Evolutionary conservation across 2,113 vertebrate species (phyloP), one percentile per base, ranked within the genome.

Genomic region (Rhinopomastus cyanomelas): DNA sequence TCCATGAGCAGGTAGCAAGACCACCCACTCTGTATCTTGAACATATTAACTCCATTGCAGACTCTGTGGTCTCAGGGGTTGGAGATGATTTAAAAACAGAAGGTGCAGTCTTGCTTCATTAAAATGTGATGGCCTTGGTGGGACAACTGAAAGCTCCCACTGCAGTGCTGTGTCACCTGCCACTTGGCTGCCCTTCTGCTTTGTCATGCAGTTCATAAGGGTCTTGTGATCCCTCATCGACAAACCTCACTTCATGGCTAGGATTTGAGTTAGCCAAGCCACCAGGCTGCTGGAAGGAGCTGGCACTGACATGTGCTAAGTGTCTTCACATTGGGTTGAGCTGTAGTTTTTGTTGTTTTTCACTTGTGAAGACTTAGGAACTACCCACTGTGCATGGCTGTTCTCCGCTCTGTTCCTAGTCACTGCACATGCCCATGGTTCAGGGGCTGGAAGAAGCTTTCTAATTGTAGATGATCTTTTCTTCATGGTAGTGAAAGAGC

Each of bases 91-190:
- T 52, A 62, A 13, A 78, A 36, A 42, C 21, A 67, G 4, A 18
- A 30, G 77, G n/a, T 11, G n/a, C 44, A 16, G 21, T 42, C 12
- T 51, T 36, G 23, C 22, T 22, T 62, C 0, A 0, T 55, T 57
- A 59, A 85, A 88, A 62, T 22, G 22, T 16, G n/a, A 10, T 55
- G 53, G 27, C 13, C 30, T 49, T 3, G 0, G 7, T 53, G 27
- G 11, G 55, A 30, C 64, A 82, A 1, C 11, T 21, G 25, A 66
- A 22, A 5, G 2, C 36, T 44, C 46, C 36, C 4, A 2, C 55
- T 27, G 25, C 29, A 20, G 61, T 0, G 0, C 18, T 0, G 0
- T 53, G 44, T 59, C 12, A 3, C 52, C 67, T 64, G 64, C 27
- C 34, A 1, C n/a, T 72, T 19, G 42, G 16, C 39, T 34, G 67